phyloP scores from a whole-genome alignment of 2,888 invertebrate species.

The Temnothorax unifasciatus region DNA sequence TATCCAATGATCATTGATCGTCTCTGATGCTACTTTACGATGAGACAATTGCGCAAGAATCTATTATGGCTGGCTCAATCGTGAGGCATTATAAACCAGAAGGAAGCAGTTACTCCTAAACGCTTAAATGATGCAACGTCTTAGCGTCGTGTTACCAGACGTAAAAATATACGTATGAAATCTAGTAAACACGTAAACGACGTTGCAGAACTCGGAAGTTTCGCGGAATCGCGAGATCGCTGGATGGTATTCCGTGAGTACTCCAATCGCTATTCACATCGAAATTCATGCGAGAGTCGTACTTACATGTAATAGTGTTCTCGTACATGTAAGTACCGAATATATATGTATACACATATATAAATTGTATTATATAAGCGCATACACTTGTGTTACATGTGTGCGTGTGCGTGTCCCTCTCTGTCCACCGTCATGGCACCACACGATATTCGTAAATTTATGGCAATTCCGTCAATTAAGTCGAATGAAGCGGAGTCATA shows the following conservation, averaged over 20 bases:
- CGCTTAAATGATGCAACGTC: conserved; percentile 30
- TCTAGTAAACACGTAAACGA: conserved; percentile 50
- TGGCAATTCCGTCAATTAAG: conserved; percentile 86
- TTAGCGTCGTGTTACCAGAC: conserved; percentile 5
- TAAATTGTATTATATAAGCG: conserved; percentile 21
- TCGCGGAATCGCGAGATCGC: conserved; percentile 62
- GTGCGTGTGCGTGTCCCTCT: not conserved
- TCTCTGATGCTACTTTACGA: conserved; percentile 49
- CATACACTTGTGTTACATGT: conserved; percentile 1
- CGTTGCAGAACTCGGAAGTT: conserved; percentile 63
- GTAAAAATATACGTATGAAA: conserved; percentile 25
- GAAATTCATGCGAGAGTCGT: conserved; percentile 70
- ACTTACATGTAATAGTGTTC: conserved; percentile 34
- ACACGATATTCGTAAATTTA: conserved; percentile 84
- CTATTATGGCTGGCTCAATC: conserved; percentile 31
- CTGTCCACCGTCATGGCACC: conserved; percentile 57
- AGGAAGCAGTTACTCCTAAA: conserved; percentile 12
- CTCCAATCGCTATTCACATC: conserved; percentile 75
- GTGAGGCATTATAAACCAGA: conserved; percentile 18
- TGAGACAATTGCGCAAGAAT: conserved; percentile 53
- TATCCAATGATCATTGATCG: conserved; percentile 52
- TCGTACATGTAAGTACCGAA: conserved; percentile 43
- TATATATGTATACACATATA: conserved; percentile 18
- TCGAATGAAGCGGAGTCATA: conserved; percentile 84
- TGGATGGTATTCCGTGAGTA: conserved; percentile 67